Conservation (phyloP, 2,113 vertebrate species). For the Cephalopholis sonnerati region DNA sequence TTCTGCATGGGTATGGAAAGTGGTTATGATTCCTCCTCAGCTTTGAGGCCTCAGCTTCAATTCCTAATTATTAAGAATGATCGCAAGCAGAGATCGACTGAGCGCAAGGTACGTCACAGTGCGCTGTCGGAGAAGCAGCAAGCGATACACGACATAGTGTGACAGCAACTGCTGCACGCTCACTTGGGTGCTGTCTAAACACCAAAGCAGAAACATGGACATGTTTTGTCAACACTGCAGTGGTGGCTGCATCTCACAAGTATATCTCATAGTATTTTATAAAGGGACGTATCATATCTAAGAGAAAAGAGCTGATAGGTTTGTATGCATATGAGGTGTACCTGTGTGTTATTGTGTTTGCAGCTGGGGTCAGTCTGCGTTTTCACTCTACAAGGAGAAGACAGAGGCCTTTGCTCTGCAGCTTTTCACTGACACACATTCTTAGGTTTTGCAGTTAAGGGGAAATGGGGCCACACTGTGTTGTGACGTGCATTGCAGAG, state of each 20-base stretch:
- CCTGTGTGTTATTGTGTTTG: neutral
- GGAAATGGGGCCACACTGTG: conserved; percentile 35
- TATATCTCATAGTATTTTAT: neutral
- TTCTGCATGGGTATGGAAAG: neutral
- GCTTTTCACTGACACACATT: conserved; percentile 36
- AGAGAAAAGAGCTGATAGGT: neutral
- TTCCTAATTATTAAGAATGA: conserved; percentile 9
- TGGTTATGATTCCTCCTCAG: neutral
- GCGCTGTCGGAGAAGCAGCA: neutral
- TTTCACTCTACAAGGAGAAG: neutral
- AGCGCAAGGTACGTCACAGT: neutral
- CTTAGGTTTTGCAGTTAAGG: conserved; percentile 21
- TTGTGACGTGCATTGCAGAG: conserved; percentile 23
- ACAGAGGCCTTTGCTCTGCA: neutral
- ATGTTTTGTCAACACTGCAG: conserved; percentile 22
- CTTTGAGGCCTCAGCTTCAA: conserved; percentile 11
- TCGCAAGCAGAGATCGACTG: neutral
- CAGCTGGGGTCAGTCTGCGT: neutral
- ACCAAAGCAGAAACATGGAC: neutral
- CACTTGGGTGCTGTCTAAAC: conserved; percentile 35
- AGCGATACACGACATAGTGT: conserved; percentile 8
- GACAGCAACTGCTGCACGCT: conserved; percentile 12
- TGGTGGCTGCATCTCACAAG: conserved; percentile 2
- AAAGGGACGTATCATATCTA: neutral
- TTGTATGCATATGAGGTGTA: neutral